Evolutionary conservation across 2,113 vertebrate species (phyloP).

Genomic region (Alouatta palliata): DNA sequence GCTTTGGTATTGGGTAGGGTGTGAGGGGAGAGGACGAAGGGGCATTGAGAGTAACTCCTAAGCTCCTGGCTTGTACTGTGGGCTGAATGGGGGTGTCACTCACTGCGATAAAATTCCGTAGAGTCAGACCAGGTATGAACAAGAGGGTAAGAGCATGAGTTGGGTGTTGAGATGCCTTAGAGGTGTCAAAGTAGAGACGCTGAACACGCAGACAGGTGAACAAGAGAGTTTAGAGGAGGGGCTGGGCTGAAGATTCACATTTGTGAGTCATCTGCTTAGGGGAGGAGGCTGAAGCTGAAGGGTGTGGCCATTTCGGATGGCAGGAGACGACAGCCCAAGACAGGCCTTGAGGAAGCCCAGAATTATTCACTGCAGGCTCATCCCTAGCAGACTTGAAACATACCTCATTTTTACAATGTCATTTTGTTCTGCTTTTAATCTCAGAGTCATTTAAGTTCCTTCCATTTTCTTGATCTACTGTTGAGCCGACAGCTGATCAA

Average conservation of each 20-base stretch:
- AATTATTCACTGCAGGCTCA: background rate
- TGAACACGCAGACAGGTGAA: background rate
- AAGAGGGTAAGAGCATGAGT: background rate
- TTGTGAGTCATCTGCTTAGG: background rate
- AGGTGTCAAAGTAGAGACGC: background rate
- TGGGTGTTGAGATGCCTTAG: background rate
- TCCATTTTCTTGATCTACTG: background rate
- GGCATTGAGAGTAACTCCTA: background rate
- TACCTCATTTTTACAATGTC: background rate
- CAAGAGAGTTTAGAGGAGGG: background rate
- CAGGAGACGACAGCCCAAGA: background rate
- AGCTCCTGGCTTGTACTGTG: background rate
- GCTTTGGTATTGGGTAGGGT: background rate
- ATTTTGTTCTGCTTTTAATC: background rate
- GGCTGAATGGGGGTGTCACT: background rate
- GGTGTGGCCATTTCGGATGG: background rate
- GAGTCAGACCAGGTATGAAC: background rate
- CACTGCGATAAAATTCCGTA: background rate
- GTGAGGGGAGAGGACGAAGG: background rate
- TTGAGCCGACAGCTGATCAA: background rate
- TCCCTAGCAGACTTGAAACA: background rate
- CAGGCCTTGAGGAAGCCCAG: too few relatives aligned
- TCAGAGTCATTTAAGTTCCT: background rate
- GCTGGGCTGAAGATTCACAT: background rate
- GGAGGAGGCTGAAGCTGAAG: background rate